Evolutionary conservation across 2,888 invertebrate genomes (phyloP), one percentile per base, ranked within the genome.

Genomic region (Neoitamus cyanurus): DNA sequence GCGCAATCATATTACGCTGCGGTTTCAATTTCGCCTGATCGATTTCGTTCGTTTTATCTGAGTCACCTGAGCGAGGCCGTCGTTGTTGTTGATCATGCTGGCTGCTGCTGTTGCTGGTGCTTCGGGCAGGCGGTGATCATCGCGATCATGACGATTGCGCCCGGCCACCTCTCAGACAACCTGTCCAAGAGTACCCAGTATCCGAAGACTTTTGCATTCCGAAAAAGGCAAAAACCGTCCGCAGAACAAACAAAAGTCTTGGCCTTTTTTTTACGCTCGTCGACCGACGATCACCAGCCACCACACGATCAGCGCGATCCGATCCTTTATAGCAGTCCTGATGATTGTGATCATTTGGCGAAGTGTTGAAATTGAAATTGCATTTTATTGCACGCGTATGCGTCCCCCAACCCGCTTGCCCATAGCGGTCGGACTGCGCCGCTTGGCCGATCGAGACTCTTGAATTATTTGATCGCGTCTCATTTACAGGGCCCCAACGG

Each of bases 301-400:
- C 46, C 42, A 69, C 83, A 84, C 84, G 83, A 85, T 85, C 84
- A 80, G 42, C 3, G 58, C 58, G 58, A 58, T 58, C 25, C 58
- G 34, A 68, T 7, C 83, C 84, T 78, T 80, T 84, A 80, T 80
- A 84, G 84, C 83, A 70, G 83, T 83, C 84, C 84, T 84, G 86
- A 84, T 86, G 83, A 84, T 86, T 86, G 86, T 83, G 86, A 86
- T 86, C 86, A 86, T 84, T 84, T 83, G 86, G 84, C 46, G 86
- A 86, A 86, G 86, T 86, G 86, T 86, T 86, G 86, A 86, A 86
- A 86, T 84, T 86, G 86, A 83, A 86, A 86, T 86, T 86, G 84
- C 86, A 86, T 86, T 86, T 86, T 86, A 86, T 86, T 86, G 86
- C 86, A 86, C 84, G 84, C 86, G 82, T 82, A 69, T 82, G 25